Percentiles rank a stretch among this genome's conserved stretches.
Evolutionary conservation across 2,888 invertebrate genomes (phyloP).

Genomic region (Ophion obscuratus): DNA sequence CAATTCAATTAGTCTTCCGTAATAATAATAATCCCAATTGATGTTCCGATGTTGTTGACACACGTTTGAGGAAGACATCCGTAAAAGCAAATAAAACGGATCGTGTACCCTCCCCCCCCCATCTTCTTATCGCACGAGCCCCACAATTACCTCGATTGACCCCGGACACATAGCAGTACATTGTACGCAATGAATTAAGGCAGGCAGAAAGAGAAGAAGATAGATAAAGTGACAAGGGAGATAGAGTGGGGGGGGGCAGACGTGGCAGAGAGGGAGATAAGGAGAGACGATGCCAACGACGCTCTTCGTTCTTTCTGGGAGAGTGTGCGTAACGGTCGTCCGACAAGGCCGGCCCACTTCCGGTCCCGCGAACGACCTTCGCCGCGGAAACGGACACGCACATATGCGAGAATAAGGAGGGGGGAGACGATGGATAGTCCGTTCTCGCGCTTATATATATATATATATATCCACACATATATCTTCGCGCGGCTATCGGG

Average conservation of each 20-base stretch:
- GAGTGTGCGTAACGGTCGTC: constrained; percentile 79
- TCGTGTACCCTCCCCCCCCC: background rate
- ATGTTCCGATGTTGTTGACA: background rate
- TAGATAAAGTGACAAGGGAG: background rate
- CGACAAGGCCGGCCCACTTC: constrained; percentile 83
- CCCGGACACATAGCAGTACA: background rate
- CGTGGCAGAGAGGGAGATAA: constrained; percentile 12
- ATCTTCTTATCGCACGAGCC: background rate
- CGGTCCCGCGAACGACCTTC: constrained; percentile 81
- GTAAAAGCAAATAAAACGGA: background rate
- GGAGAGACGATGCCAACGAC: constrained; percentile 37
- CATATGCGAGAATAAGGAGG: constrained; percentile 67
- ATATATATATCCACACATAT: constrained; percentile 51
- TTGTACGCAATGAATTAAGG: constrained; percentile 27
- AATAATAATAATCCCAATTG: background rate
- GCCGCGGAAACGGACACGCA: constrained; percentile 80
- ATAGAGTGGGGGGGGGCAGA: background rate
- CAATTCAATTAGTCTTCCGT: background rate
- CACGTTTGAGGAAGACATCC: background rate
- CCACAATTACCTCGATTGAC: constrained; percentile 14
- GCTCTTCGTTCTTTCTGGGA: constrained; percentile 73
- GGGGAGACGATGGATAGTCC: constrained; percentile 51
- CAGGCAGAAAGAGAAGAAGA: background rate
- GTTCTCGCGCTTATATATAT: constrained; percentile 48
- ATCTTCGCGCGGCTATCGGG: constrained; percentile 3